Conservation (phyloP, 2,888 invertebrate species). For the Callinectes sapidus region DNA sequence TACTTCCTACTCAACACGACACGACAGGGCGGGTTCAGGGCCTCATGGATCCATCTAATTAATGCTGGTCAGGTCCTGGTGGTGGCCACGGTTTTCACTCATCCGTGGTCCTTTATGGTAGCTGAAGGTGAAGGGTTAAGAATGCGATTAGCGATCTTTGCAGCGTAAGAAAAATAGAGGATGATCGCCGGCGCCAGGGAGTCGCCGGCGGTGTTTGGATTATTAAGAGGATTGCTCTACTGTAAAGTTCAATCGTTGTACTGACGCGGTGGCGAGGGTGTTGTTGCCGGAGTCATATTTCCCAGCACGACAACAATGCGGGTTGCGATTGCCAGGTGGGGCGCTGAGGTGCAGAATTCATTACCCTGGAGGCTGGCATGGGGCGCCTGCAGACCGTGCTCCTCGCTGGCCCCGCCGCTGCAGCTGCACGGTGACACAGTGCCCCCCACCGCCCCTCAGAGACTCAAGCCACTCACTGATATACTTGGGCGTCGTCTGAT, state of each 20-base stretch:
- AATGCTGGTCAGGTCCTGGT: neutral
- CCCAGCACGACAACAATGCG: neutral
- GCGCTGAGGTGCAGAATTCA: neutral
- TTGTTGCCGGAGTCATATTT: neutral
- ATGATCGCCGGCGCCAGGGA: conserved; percentile 29
- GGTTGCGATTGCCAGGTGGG: neutral
- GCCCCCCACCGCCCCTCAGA: neutral
- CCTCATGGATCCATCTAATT: neutral
- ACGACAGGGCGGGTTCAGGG: neutral
- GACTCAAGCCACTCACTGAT: neutral
- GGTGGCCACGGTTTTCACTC: neutral
- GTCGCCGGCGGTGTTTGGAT: conserved; percentile 34
- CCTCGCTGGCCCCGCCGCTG: neutral
- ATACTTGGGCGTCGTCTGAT: neutral
- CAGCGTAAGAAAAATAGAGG: neutral
- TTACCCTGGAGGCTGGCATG: neutral
- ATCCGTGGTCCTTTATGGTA: neutral
- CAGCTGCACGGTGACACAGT: neutral
- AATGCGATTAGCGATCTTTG: conserved; percentile 20
- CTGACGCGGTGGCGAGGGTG: neutral
- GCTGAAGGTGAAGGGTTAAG: neutral
- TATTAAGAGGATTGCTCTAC: conserved; percentile 23
- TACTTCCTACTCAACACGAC: neutral
- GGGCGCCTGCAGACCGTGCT: neutral
- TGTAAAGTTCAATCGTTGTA: neutral